These are phyloP conservation scores for Serilophus lunatus DNA, from an alignment of 2,113 vertebrate species.

Conservation along the genomic window DNA sequence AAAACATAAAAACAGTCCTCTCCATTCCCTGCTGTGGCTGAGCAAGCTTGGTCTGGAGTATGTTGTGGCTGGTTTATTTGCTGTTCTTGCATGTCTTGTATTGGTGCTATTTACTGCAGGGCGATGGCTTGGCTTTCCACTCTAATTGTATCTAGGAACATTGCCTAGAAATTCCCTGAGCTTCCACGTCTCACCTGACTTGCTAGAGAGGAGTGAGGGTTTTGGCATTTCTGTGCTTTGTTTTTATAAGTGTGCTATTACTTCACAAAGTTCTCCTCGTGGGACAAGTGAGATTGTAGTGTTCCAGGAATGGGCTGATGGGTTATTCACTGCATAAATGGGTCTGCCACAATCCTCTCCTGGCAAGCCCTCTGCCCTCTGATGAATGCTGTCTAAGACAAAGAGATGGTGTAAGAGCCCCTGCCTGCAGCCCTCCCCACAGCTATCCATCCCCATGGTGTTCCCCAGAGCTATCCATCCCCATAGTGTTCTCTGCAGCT, in stretches of 20 bases:
- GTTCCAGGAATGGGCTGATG: background rate
- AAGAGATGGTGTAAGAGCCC: background rate
- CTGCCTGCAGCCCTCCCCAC: background rate
- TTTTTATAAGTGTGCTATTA: background rate
- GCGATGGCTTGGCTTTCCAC: background rate
- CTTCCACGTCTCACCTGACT: background rate
- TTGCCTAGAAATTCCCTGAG: background rate
- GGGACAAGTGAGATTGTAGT: background rate
- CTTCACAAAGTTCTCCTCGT: background rate
- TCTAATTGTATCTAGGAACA: background rate
- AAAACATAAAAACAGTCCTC: background rate
- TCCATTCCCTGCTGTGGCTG: background rate
- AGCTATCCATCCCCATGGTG: background rate
- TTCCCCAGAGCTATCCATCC: background rate
- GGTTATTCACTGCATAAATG: background rate
- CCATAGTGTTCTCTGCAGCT: background rate
- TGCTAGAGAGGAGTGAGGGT: background rate
- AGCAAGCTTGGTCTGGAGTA: background rate
- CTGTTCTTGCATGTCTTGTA: background rate
- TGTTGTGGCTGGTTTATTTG: background rate
- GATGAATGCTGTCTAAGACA: fast-evolving
- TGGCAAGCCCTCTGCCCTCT: background rate
- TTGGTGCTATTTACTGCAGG: background rate
- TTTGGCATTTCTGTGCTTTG: background rate
- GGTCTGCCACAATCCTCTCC: background rate